Percentiles rank a stretch among this genome's conserved stretches.
Evolutionary conservation across 2,797 vertebrate genomes (phyloP).

Genomic region (Rhynchotus rufescens): DNA sequence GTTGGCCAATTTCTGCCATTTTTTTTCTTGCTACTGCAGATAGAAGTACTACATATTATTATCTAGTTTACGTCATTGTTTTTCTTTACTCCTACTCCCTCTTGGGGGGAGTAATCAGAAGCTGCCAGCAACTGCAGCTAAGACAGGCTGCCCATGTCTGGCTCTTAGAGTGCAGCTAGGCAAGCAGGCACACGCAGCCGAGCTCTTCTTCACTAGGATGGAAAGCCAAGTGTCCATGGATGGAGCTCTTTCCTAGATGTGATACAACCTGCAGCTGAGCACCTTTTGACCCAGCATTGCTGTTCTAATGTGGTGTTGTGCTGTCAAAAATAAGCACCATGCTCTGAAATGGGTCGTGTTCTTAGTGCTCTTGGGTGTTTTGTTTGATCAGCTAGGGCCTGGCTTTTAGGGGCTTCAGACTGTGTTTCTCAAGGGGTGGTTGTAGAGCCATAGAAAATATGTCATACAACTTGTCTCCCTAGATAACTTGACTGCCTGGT

Average conservation of each 20-base stretch:
- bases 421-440: background rate
- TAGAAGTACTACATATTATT: too few species aligned
- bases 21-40: too few species aligned
- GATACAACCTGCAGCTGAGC: background rate
- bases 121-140: background rate
- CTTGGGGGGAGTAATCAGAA: background rate
- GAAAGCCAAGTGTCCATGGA: background rate
- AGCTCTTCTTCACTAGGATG: background rate
- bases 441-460: background rate
- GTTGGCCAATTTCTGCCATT: background rate
- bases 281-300: background rate
- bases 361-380: background rate
- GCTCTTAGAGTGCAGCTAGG: background rate
- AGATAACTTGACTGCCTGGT: background rate
- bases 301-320: background rate
- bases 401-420: background rate
- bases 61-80: too few species aligned
- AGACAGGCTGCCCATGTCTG: background rate
- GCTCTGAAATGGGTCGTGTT: background rate
- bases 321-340: background rate
- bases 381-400: background rate
- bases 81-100: too few species aligned
- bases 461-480: background rate
- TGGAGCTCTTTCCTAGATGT: background rate
- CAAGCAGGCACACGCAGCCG: background rate